A percentile compares a stretch with the other conserved stretches of the same genome.
phyloP scores from a whole-genome alignment of 1,140 invertebrate species.

The Leptinotarsa texana region DNA sequence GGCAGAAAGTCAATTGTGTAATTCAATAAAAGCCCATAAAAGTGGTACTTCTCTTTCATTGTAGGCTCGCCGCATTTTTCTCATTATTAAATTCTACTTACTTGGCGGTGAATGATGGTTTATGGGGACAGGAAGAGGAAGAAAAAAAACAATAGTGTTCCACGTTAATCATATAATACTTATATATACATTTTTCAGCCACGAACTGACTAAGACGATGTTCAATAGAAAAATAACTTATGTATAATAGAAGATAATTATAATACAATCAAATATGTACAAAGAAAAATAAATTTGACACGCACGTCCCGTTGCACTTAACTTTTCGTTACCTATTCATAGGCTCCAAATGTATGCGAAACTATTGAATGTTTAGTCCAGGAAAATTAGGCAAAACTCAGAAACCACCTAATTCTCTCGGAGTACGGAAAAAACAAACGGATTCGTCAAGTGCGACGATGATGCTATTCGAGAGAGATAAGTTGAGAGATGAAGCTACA shows the following conservation, averaged over 20 bases:
- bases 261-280: slow-evolving; percentile 55
- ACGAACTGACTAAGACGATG: slow-evolving; percentile 52
- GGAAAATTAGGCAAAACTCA: too few species aligned
- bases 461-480: background rate
- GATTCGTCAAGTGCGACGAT: too few species aligned
- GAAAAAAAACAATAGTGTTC: slow-evolving; percentile 40
- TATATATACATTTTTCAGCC: slow-evolving; percentile 54
- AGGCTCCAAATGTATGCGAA: background rate
- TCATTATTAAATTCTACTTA: slow-evolving; percentile 6
- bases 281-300: slow-evolving; percentile 41
- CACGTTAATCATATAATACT: slow-evolving; percentile 54
- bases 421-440: too few species aligned
- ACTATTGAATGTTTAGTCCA: background rate
- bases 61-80: background rate
- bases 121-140: background rate
- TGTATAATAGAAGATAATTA: slow-evolving; percentile 54
- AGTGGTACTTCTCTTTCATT: background rate
- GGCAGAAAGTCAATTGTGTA: slow-evolving; percentile 1
- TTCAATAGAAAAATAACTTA: slow-evolving; percentile 56
- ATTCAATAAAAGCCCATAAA: background rate
- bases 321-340: background rate
- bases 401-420: too few species aligned
- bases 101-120: background rate
- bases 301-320: slow-evolving; percentile 7
- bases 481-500: background rate